A percentile compares a stretch with the other conserved stretches of the same genome.
Conservation (phyloP, 2,797 vertebrate species). For the Ficedula albicollis region DNA sequence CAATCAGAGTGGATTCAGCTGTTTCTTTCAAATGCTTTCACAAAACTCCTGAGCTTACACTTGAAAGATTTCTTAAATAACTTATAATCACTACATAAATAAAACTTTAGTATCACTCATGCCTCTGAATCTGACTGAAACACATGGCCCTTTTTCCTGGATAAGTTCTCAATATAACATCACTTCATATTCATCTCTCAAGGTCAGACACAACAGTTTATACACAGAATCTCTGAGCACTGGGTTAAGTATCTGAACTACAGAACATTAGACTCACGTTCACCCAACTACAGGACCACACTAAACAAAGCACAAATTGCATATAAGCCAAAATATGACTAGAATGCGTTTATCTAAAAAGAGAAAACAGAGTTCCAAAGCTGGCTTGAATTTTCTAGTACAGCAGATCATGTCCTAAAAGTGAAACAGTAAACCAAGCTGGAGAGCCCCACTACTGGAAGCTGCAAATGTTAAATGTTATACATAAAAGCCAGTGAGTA, state of each 20-base stretch:
- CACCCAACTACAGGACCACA: neutral
- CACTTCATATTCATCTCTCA: neutral
- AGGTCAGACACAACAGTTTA: neutral
- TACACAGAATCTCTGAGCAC: neutral
- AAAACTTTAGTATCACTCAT: neutral
- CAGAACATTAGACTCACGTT: neutral
- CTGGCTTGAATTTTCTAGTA: neutral
- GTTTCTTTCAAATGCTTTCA: neutral
- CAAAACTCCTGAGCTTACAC: neutral
- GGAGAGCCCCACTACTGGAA: neutral
- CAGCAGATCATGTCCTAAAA: neutral
- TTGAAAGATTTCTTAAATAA: neutral
- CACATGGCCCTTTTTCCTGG: neutral
- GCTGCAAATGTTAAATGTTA: neutral
- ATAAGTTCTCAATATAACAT: neutral
- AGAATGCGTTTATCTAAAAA: neutral
- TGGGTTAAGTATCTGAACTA: neutral
- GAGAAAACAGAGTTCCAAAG: neutral
- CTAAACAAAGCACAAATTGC: neutral
- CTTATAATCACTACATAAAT: neutral
- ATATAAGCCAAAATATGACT: neutral
- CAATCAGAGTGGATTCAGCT: neutral
- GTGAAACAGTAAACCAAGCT: neutral
- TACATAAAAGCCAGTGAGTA: neutral
- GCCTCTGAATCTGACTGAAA: neutral